Base-by-base conservation (phyloP, 2,888 invertebrate genomes). In the Ethmia dodecea region DNA sequence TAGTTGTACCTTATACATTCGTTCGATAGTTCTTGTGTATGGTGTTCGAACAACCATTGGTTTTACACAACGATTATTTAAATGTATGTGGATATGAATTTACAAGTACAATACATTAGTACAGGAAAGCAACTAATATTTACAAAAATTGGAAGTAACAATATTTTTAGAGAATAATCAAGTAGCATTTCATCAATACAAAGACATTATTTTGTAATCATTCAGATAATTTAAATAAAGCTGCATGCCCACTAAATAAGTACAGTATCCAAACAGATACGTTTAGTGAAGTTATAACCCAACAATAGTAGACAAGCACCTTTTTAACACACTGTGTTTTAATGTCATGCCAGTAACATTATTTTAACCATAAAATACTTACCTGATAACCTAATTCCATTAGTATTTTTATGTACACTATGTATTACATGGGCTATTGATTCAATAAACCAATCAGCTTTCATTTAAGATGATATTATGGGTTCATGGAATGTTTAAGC, bases 401-500 rank as follows among this genome's bases (percentile, higher is more conserved):
- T 30, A 33, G n/a, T 33, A 18, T 33, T 12, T 33, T 37, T 34
- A 38, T 38, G 28, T 38, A 34, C 38, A 38, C 38, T 38, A 38
- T 38, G 38, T 30, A 28, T 29, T 37, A 31, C 31, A 38, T 12
- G 31, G 38, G 38, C 38, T 34, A 49, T 41, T 45, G 40, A 53
- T 53, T 51, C 43, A 43, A 50, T 48, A 58, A 46, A 77, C 70
- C 71, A 72, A 78, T 75, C 60, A 61, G 62, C 66, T 68, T 74
- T 71, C 54, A 72, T 58, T 67, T 53, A 53, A 69, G 63, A 69
- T 72, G 70, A 69, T 65, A 65, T 57, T 56, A 65, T 34, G 37
- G 67, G 72, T 72, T 69, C 66, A 74, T 84, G 83, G 83, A 84
- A 84, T 84, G 83, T 84, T 80, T 73, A 75, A 80, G 79, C 79